Conservation (phyloP, 2,888 invertebrate genomes). For the Perizoma flavofasciatum region DNA sequence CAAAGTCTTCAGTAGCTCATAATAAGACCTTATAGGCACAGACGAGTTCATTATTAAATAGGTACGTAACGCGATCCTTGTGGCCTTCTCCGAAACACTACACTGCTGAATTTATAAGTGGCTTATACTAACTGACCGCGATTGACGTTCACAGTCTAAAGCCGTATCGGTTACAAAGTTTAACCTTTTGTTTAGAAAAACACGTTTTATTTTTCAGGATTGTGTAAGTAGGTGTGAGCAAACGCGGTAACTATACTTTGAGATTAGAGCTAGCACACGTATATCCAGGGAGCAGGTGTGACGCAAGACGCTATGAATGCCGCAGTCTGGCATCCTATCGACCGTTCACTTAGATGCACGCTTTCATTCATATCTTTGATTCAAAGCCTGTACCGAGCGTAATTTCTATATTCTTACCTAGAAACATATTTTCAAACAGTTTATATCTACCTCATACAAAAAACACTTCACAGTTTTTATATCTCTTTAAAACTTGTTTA, state of each 20-base stretch:
- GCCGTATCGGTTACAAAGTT: slow-evolving; percentile 40
- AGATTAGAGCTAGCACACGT: slow-evolving; percentile 60
- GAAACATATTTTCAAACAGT: slow-evolving; percentile 12
- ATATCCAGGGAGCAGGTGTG: slow-evolving; percentile 62
- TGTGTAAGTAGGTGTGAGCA: slow-evolving; percentile 50
- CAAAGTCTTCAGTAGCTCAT: slow-evolving; percentile 34
- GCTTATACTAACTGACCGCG: slow-evolving; percentile 51
- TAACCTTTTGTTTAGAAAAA: slow-evolving; percentile 36
- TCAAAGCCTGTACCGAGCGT: slow-evolving; percentile 1
- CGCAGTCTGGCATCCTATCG: slow-evolving; percentile 65
- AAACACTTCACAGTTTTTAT: slow-evolving; percentile 18
- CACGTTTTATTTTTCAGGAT: slow-evolving; percentile 46
- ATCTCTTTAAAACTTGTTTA: slow-evolving; percentile 19
- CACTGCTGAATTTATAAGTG: slow-evolving; percentile 53
- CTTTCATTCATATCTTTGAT: slow-evolving; percentile 24
- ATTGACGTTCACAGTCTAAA: slow-evolving; percentile 42
- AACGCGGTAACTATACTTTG: slow-evolving; percentile 52
- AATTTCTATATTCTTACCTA: neutral
- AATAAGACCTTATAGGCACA: slow-evolving; percentile 35
- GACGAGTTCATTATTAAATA: slow-evolving; percentile 35
- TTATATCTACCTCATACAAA: slow-evolving; percentile 27
- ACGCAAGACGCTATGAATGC: slow-evolving; percentile 65
- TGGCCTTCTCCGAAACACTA: slow-evolving; percentile 57
- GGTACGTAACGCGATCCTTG: slow-evolving; percentile 53
- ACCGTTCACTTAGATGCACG: slow-evolving; percentile 52